phyloP scores from a whole-genome alignment of 1,140 invertebrate genomes.

The Leptinotarsa defecta region DNA sequence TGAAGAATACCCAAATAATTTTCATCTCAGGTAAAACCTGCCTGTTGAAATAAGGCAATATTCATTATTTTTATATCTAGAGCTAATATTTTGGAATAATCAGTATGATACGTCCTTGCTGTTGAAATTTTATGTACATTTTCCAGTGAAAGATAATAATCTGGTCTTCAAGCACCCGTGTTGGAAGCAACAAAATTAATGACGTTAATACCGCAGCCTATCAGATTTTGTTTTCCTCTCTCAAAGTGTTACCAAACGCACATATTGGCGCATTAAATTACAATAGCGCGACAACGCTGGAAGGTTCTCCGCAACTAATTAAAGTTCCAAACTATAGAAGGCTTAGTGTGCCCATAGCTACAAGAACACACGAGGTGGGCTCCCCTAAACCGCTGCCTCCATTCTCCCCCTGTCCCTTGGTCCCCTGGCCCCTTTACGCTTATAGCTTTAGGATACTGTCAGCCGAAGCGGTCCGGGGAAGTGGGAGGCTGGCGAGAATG shows the following conservation, averaged over 20 bases:
- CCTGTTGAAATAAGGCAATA: no score
- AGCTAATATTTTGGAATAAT: no score
- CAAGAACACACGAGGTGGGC: slow-evolving; percentile 40
- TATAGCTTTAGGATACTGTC: slow-evolving; percentile 49
- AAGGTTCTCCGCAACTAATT: slow-evolving; percentile 47
- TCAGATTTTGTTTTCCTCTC: slow-evolving; percentile 6
- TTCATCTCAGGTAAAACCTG: no score
- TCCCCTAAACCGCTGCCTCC: slow-evolving; percentile 36
- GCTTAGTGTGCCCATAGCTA: slow-evolving; percentile 41
- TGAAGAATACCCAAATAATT: no score
- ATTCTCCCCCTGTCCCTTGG: slow-evolving; percentile 25
- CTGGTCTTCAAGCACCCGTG: neutral
- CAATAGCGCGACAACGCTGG: slow-evolving; percentile 30
- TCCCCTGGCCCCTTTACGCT: slow-evolving; percentile 38
- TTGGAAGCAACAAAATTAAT: slow-evolving; percentile 1
- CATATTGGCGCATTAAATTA: slow-evolving; percentile 27
- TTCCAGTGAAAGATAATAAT: no score
- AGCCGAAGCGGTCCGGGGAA: slow-evolving; percentile 22
- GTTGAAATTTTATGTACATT: no score
- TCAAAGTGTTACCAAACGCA: slow-evolving; percentile 15
- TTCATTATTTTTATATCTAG: no score
- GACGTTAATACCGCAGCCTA: neutral
- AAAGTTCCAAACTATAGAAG: slow-evolving; percentile 48
- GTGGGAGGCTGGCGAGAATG: slow-evolving; percentile 24
- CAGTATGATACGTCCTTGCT: no score